Base-by-base conservation (phyloP, 1,140 invertebrate genomes). In the Philopotamus ludificatus region DNA sequence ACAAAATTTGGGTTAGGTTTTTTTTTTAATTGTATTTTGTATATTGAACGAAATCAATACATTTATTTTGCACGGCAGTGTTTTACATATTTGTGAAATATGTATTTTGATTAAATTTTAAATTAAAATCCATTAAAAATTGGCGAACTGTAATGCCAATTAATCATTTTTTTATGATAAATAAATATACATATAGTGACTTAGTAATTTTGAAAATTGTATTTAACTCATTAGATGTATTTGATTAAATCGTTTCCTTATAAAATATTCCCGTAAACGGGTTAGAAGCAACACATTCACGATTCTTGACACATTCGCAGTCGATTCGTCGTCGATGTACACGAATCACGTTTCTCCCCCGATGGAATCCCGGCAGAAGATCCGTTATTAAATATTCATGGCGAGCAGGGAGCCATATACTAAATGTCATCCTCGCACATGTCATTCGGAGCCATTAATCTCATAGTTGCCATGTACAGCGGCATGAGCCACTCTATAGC, bases 391-490 rank as follows among this genome's bases (percentile, higher is more conserved):
- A 54, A 26, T 44, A 67, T 67, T 67, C 59, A 59, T 49, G 44
- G 41, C n/a, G 23, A 54, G 15, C 42, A n/a, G 57, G 10, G 65
- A 51, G 20, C 39, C 59, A 26, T 50, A 50, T 44, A 67, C 53
- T 68, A 68, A 68, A 68, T 68, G 66, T 68, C 66, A 68, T 65
- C 62, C 61, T 65, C 66, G 65, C 61, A 58, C 62, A 61, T 54
- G 66, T 60, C 66, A 65, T 4, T 45, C 28, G 57, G 54, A 28
- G 34, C 50, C 61, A 68, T 68, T 65, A 68, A 68, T 68, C 66
- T 65, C 10, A 12, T 16, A 15, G 34, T 53, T 12, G 53, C 57
- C 57, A 18, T 60, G 42, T 60, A 60, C 34, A 42, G 57, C 15
- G 34, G 51, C 51, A 26, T 60, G 57, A 59, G 18, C 12, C 21